A percentile compares a stretch with the other conserved stretches of the same genome.
These are phyloP conservation scores for Kryphioiulus occultus DNA, from an alignment of 2,888 invertebrate genomes.

Conservation along the genomic window DNA sequence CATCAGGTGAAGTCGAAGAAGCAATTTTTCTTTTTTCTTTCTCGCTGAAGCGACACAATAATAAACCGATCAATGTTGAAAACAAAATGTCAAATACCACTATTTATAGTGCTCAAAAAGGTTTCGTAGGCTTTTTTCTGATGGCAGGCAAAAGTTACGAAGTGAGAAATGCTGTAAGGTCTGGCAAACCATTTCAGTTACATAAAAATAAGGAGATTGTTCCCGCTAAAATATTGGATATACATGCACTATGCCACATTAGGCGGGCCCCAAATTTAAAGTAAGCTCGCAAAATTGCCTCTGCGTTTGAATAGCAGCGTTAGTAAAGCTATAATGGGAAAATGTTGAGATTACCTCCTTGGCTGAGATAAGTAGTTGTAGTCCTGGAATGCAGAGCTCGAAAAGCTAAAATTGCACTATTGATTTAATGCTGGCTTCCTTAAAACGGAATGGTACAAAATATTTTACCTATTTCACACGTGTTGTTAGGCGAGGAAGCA, in stretches of 20 bases:
- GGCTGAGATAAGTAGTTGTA: neutral
- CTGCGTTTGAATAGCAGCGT: neutral
- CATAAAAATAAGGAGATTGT: neutral
- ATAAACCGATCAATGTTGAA: constrained; percentile 23
- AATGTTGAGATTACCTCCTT: neutral
- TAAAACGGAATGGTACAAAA: neutral
- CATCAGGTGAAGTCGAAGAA: constrained; percentile 23
- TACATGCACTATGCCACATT: neutral
- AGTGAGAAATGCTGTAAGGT: neutral
- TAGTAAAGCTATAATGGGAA: neutral
- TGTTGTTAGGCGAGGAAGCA: neutral
- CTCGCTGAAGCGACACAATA: constrained; percentile 7
- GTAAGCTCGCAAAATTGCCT: neutral
- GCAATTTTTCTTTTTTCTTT: constrained; percentile 9
- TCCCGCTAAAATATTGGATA: neutral
- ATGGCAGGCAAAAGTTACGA: neutral
- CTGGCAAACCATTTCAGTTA: neutral
- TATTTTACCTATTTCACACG: neutral
- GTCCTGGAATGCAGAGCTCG: neutral
- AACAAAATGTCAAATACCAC: constrained; percentile 8
- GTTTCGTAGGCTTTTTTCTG: neutral
- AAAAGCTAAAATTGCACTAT: neutral
- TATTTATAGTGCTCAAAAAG: constrained; percentile 6
- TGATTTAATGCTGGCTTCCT: neutral
- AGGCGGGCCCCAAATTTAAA: neutral